Conservation (phyloP, 1,140 invertebrate genomes). For the Thaumetopoea pityocampa region DNA sequence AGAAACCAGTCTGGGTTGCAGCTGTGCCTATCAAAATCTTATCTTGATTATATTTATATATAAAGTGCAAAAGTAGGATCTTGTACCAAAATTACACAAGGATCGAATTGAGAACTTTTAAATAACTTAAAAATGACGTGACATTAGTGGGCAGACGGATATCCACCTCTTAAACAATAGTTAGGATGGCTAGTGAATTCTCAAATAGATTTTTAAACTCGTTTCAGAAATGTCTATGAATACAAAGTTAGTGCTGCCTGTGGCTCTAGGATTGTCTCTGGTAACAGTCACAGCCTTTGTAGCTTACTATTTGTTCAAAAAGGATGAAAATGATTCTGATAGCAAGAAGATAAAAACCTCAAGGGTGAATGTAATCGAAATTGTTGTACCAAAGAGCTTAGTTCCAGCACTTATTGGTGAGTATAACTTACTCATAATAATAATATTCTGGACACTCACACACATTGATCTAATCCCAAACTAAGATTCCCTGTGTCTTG, state of each 20-base stretch:
- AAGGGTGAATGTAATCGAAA: conserved; percentile 52
- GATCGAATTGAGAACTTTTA: background rate
- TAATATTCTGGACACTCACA: background rate
- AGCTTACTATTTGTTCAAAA: conserved; percentile 61
- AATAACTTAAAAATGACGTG: background rate
- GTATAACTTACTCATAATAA: conserved; percentile 9
- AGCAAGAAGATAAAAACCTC: conserved; percentile 43
- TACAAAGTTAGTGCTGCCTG: conserved; percentile 45
- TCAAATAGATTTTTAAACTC: conserved; percentile 17
- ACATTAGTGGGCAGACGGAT: background rate
- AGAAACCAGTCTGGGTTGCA: no score
- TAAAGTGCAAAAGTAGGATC: background rate
- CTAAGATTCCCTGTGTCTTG: no score
- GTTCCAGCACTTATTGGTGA: conserved; percentile 65
- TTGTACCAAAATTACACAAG: background rate
- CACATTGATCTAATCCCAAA: background rate
- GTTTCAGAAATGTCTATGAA: conserved; percentile 54
- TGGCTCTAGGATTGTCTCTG: conserved; percentile 53
- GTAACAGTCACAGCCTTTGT: conserved; percentile 62
- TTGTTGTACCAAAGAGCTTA: conserved; percentile 57
- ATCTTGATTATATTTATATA: no score
- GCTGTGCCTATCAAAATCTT: no score
- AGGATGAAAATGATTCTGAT: conserved; percentile 46
- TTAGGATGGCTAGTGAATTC: no score
- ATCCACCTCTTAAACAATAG: background rate